These are phyloP conservation scores for Caenorhabditis zanzibari DNA, from an alignment of 2,888 invertebrate genomes.

Conservation along the genomic window DNA sequence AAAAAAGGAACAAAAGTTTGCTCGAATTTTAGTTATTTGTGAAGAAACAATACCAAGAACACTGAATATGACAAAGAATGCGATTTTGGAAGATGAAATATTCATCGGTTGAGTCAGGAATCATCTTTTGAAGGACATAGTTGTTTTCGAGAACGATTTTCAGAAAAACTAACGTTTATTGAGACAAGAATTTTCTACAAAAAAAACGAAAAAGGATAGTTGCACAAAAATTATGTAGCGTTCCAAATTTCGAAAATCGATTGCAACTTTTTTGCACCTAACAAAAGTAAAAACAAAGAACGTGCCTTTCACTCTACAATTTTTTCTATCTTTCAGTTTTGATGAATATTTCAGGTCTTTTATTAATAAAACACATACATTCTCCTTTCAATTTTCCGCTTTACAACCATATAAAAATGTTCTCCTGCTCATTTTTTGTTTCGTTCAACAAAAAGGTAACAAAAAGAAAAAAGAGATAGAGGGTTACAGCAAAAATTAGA, in stretches of 20 bases:
- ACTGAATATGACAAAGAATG: neutral
- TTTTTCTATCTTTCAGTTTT: conserved; percentile 12
- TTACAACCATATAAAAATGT: conserved; percentile 35
- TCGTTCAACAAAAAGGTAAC: neutral
- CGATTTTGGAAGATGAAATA: neutral
- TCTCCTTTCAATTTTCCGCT: conserved; percentile 19
- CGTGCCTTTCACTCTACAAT: neutral
- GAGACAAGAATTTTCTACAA: too few species aligned
- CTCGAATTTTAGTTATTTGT: neutral
- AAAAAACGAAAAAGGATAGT: too few species aligned
- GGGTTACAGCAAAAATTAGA: neutral
- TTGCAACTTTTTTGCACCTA: neutral
- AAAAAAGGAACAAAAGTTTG: neutral
- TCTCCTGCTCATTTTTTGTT: neutral
- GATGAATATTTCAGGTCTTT: conserved; percentile 32
- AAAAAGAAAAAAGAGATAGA: neutral
- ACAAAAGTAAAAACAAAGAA: conserved; percentile 2
- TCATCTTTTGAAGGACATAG: neutral
- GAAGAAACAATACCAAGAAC: neutral
- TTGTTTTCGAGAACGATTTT: too few species aligned
- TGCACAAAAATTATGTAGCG: too few species aligned
- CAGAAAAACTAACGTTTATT: too few species aligned
- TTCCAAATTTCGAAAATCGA: neutral
- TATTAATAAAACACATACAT: conserved; percentile 41
- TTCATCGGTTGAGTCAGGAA: neutral